Base-by-base conservation (phyloP, 1,140 invertebrate genomes). In the Euura saliciscinereae region DNA sequence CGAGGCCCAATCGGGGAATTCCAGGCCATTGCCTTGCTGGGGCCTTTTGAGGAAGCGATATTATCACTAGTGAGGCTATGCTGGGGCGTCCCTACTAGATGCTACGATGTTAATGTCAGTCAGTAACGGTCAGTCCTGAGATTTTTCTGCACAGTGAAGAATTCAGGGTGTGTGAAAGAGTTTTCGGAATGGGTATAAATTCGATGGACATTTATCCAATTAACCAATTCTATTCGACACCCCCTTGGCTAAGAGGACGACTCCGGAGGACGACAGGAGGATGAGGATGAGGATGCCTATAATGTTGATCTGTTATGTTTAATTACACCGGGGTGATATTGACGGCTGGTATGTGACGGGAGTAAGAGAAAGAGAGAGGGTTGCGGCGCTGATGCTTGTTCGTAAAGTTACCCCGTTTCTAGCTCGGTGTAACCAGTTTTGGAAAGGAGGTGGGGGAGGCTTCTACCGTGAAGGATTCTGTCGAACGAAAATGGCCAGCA, bases 201-300 rank as follows among this genome's bases (percentile, higher is more conserved):
- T 85, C 83, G 83, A 85, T 81, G 83, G 85, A 87, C 86, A 87
- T 87, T 87, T 87, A 87, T 87, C 84, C 85, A 87, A 87, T 87
- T 87, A 87, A 86, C 84, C 82, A 82, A 79, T 85, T 83, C 81
- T 77, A 81, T n/a, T 6, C 51, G 0, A 6, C 51, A 59, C 51
- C 51, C 51, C 51, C 13, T 59, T 11, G 51, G 28, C 28, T 28
- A 28, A 28, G 28, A 28, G 28, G 28, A 28, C 0, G n/a, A n/a
- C n/a, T n/a, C 1, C 28, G 28, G 28, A 28, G 28, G 28, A 28
- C 1, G 28, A n/a, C n/a, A n/a, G n/a, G n/a, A n/a, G 13, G 46
- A 51, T 8, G 51, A 6, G 51, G 51, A 6, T 8, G 51, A 6
- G 51, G 6, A n/a, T 8, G 6, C 8, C 8, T 11, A 59, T 59